Conservation (phyloP, 2,113 vertebrate species). For the Halcyon malimbica region DNA sequence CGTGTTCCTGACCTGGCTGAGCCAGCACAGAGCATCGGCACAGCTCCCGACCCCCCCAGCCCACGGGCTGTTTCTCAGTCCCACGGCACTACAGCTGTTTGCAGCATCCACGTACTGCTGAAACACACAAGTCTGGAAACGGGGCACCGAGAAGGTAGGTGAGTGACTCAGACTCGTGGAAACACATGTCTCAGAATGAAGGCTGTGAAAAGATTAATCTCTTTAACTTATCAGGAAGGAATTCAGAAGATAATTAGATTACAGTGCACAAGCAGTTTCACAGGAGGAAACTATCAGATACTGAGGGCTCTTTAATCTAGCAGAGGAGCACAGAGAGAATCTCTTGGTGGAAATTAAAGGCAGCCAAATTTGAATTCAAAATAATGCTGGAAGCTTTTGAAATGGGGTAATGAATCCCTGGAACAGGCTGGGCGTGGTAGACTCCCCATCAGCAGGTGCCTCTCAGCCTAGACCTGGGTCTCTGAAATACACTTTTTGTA, state of each 20-base stretch:
- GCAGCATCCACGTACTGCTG: background rate
- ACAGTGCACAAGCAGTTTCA: background rate
- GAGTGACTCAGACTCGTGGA: background rate
- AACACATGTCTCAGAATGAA: background rate
- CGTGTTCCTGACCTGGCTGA: background rate
- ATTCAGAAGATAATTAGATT: constrained; percentile 31
- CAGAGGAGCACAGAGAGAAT: background rate
- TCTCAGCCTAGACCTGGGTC: background rate
- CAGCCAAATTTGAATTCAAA: background rate
- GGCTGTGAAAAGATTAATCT: background rate
- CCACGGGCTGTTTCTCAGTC: background rate
- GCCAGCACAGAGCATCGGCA: background rate
- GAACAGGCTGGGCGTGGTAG: background rate
- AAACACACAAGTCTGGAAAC: background rate
- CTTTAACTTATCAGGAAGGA: constrained; percentile 8
- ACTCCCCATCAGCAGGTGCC: background rate
- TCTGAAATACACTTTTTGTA: background rate
- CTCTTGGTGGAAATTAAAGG: constrained; percentile 15
- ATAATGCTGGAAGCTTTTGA: background rate
- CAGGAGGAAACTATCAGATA: constrained; percentile 20
- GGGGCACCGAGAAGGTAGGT: background rate
- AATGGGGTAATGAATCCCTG: background rate
- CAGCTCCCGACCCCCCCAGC: accelerated
- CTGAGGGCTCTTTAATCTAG: constrained; percentile 16
- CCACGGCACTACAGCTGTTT: accelerated